phyloP scores from a whole-genome alignment of 2,113 vertebrate species.

The Crotalus horridus region DNA sequence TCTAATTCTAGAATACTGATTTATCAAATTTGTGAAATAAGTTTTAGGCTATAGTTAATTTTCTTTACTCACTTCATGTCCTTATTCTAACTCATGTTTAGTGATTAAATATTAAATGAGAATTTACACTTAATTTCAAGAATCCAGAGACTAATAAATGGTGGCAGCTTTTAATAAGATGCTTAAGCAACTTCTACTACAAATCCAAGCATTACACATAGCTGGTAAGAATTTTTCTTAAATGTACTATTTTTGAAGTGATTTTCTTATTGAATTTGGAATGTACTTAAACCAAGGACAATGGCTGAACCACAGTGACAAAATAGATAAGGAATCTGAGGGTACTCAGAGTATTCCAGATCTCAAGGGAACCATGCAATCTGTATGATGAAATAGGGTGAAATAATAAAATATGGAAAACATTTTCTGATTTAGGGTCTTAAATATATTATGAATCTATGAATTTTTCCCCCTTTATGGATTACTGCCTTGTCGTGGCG shows the following conservation, averaged over 20 bases:
- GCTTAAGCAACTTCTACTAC: background rate
- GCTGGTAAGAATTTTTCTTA: background rate
- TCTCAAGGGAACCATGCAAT: slow-evolving; percentile 1
- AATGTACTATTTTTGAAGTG: background rate
- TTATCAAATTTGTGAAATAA: background rate
- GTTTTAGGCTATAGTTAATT: background rate
- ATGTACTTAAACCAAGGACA: background rate
- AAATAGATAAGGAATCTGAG: slow-evolving; percentile 5
- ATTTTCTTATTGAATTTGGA: background rate
- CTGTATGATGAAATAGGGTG: background rate
- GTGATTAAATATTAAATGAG: background rate
- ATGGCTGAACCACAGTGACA: background rate
- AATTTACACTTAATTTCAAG: background rate
- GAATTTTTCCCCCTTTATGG: no score
- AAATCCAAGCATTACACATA: background rate
- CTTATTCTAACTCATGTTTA: background rate
- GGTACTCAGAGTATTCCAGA: background rate
- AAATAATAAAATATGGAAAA: slow-evolving; percentile 6
- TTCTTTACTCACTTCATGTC: background rate
- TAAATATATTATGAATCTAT: background rate
- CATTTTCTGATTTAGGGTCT: background rate
- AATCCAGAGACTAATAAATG: background rate
- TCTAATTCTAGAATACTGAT: background rate
- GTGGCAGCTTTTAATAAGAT: background rate
- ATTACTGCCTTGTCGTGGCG: no score